phyloP scores from a whole-genome alignment of 1,140 invertebrate species.

The Euwallacea similis region DNA sequence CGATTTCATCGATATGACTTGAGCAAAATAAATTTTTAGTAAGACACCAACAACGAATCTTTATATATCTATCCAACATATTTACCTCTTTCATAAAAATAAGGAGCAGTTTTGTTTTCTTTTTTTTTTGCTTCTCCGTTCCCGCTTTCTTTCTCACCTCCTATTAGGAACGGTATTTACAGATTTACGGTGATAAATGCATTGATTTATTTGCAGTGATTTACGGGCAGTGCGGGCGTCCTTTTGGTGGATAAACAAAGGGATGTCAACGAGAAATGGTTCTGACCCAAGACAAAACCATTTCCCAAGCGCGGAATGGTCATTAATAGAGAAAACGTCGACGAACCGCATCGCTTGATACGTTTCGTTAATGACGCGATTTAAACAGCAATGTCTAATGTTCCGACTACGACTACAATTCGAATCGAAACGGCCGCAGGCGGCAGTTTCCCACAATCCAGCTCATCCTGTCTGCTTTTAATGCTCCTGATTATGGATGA shows the following conservation, averaged over 20 bases:
- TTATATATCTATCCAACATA: too few species aligned
- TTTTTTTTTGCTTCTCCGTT: too few species aligned
- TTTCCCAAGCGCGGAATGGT: slow-evolving; percentile 12
- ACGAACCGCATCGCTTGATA: slow-evolving; percentile 31
- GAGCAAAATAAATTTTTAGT: too few species aligned
- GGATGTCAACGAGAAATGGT: slow-evolving; percentile 15
- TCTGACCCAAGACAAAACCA: slow-evolving; percentile 20
- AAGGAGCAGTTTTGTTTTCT: too few species aligned
- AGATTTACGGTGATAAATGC: too few species aligned
- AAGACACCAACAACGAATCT: too few species aligned
- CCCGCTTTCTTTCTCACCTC: too few species aligned
- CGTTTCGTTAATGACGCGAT: slow-evolving; percentile 38
- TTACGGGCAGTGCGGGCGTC: neutral
- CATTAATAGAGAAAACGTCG: slow-evolving; percentile 24
- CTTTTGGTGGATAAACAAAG: slow-evolving; percentile 15
- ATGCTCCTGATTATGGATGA: slow-evolving; percentile 35
- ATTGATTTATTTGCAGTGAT: too few species aligned
- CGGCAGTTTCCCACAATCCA: slow-evolving; percentile 35
- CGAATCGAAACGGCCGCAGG: slow-evolving; percentile 25
- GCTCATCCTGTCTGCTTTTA: slow-evolving; percentile 37
- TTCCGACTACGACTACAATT: slow-evolving; percentile 28
- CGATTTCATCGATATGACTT: too few species aligned
- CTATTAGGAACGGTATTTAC: too few species aligned
- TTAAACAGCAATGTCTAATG: slow-evolving; percentile 38
- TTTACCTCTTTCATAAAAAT: too few species aligned